A percentile compares a stretch with the other conserved stretches of the same genome.
phyloP scores from a whole-genome alignment of 2,888 invertebrate species.

The Acleris sparsana region DNA sequence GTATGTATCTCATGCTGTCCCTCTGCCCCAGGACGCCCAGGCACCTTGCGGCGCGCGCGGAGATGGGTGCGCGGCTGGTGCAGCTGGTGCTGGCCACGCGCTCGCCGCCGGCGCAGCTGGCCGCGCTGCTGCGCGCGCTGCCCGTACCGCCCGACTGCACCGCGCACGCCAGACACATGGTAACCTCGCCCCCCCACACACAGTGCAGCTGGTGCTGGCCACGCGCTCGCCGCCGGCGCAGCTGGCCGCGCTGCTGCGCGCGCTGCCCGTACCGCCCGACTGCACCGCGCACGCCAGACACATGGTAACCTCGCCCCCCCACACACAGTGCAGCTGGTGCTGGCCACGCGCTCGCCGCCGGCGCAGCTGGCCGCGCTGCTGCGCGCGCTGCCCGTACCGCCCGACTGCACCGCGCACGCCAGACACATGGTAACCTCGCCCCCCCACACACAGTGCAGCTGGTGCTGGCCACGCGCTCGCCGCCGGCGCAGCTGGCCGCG shows the following conservation, averaged over 20 bases:
- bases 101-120: constrained; percentile 53
- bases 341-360: too few species aligned
- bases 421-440: too few species aligned
- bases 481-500: too few species aligned
- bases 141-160: constrained; percentile 67
- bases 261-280: constrained; percentile 67
- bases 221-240: constrained; percentile 51
- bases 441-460: too few species aligned
- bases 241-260: constrained; percentile 57
- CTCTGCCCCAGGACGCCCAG: constrained; percentile 23
- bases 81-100: constrained; percentile 58
- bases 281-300: constrained; percentile 56
- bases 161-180: constrained; percentile 59
- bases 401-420: too few species aligned
- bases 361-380: too few species aligned
- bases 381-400: too few species aligned
- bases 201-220: too few species aligned
- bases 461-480: too few species aligned
- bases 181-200: too few species aligned
- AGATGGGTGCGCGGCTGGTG: constrained; percentile 70
- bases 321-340: too few species aligned
- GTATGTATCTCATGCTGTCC: too few species aligned
- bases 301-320: constrained; percentile 50
- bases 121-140: constrained; percentile 57
- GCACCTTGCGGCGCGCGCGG: constrained; percentile 56